Evolutionary conservation across 2,113 vertebrate genomes (phyloP).

Genomic region (Antechinus flavipes): DNA sequence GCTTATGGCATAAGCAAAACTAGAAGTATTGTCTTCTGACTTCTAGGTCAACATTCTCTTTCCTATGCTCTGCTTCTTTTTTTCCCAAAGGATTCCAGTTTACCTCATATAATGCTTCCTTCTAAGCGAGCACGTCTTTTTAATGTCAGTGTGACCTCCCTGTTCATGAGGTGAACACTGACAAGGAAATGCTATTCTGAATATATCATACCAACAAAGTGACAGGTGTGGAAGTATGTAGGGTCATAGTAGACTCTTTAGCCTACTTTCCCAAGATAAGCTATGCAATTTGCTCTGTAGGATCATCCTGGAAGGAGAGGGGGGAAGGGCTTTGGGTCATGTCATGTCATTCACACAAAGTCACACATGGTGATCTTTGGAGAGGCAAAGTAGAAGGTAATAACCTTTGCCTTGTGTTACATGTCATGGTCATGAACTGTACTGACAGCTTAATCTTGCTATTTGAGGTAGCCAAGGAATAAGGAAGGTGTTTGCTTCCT

Average conservation of each 20-base stretch:
- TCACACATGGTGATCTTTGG: neutral
- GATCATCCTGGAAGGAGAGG: neutral
- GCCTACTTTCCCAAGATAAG: neutral
- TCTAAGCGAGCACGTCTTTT: neutral
- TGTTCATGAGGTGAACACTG: neutral
- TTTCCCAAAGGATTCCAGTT: neutral
- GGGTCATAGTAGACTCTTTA: neutral
- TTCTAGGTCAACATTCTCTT: neutral
- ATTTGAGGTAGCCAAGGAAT: neutral
- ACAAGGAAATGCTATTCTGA: neutral
- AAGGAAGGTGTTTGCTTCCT: too few relatives aligned
- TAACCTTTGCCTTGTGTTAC: neutral
- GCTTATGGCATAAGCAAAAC: neutral
- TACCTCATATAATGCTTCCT: neutral
- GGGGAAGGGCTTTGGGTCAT: neutral
- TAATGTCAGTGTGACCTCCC: conserved; percentile 32
- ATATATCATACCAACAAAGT: neutral
- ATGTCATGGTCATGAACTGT: neutral
- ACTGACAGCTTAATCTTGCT: neutral
- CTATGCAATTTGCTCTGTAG: neutral
- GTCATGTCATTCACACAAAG: neutral
- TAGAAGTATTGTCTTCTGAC: neutral
- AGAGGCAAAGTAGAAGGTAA: neutral
- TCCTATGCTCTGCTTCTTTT: neutral
- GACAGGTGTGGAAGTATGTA: neutral